Evolutionary conservation across 2,113 vertebrate genomes (phyloP).

Genomic region (Balaenoptera acutorostrata): DNA sequence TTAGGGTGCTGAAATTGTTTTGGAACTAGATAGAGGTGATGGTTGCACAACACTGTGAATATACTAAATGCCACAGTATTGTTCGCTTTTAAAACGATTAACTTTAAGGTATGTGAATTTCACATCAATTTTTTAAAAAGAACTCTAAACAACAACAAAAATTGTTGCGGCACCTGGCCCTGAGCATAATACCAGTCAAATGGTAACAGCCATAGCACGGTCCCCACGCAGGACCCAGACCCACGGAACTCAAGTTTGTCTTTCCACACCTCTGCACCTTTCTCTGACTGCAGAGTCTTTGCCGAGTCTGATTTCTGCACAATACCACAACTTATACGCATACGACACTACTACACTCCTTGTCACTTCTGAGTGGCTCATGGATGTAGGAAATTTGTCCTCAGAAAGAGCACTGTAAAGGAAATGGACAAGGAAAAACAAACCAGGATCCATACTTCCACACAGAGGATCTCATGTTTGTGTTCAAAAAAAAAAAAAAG

Average conservation of each 20-base stretch:
- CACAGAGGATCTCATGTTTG: rapidly evolving
- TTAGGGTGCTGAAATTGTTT: not conserved
- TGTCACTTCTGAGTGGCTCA: not conserved
- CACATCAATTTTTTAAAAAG: not conserved
- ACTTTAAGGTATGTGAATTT: not conserved
- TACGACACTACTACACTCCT: rapidly evolving
- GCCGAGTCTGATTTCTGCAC: too few relatives aligned
- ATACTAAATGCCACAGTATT: not conserved
- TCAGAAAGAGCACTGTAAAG: not conserved
- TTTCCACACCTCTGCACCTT: too few relatives aligned
- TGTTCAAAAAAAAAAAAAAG: not conserved
- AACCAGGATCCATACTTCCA: not conserved
- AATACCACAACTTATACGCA: rapidly evolving
- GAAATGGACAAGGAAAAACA: not conserved
- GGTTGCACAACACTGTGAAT: too few relatives aligned
- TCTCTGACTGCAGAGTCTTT: not conserved
- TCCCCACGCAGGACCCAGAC: not conserved
- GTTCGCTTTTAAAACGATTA: not conserved
- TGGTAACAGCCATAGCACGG: not conserved
- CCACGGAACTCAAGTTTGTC: not conserved
- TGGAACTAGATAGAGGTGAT: too few relatives aligned
- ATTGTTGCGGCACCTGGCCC: not conserved
- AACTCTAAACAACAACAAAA: not conserved
- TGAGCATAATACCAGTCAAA: not conserved
- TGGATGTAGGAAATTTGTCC: not conserved